phyloP scores from a whole-genome alignment of 2,888 invertebrate genomes.

The Andrena bucephala region DNA sequence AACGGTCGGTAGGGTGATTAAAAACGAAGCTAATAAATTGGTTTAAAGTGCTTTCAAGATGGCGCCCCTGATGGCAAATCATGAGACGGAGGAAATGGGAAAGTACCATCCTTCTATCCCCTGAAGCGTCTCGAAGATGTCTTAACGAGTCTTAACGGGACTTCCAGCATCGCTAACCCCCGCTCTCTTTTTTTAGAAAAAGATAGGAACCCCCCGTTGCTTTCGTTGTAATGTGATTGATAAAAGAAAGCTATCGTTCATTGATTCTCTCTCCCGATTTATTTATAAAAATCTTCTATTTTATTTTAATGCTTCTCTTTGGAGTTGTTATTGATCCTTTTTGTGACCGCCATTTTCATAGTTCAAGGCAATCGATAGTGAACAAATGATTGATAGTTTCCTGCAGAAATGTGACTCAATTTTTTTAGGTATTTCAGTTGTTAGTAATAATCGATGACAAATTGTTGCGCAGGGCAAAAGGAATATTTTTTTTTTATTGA shows the following conservation, averaged over 20 bases:
- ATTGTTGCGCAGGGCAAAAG: neutral
- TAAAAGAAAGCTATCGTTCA: neutral
- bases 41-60: constrained; percentile 69
- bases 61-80: constrained; percentile 47
- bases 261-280: neutral
- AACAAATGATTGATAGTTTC: neutral
- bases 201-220: neutral
- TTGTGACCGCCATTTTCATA: neutral
- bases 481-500: neutral
- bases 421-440: no score
- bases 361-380: neutral
- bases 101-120: constrained; percentile 44
- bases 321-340: neutral
- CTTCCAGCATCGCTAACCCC: constrained; percentile 5
- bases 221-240: constrained; percentile 9
- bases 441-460: no score
- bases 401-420: no score
- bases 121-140: constrained; percentile 29
- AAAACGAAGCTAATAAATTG: constrained; percentile 70
- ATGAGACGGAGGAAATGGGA: constrained; percentile 39
- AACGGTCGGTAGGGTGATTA: constrained; percentile 51
- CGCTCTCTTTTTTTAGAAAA: neutral
- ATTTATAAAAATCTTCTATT: neutral
- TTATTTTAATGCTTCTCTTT: neutral
- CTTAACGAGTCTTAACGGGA: constrained; percentile 55